Evolutionary conservation across 2,888 invertebrate species (phyloP).

Genomic region (Limenitis camilla): DNA sequence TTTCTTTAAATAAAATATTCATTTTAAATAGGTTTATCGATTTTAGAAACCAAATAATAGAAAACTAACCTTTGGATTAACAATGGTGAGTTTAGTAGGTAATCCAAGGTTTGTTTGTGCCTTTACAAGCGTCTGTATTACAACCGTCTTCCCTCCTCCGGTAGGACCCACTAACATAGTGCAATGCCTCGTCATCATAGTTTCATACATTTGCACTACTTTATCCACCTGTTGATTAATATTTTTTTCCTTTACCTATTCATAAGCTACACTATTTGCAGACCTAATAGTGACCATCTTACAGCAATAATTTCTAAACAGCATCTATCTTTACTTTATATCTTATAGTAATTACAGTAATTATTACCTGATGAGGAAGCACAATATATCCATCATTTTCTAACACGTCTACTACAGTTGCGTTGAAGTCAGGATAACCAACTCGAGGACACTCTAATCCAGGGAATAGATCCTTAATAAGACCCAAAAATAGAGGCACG

Average conservation of each 20-base stretch:
- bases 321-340: neutral
- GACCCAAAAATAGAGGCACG: conserved; percentile 89
- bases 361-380: conserved; percentile 52
- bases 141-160: conserved; percentile 92
- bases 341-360: too few relatives aligned
- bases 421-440: conserved; percentile 89
- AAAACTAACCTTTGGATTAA: conserved; percentile 86
- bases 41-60: neutral
- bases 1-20: neutral
- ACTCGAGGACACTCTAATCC: conserved; percentile 92
- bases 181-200: conserved; percentile 95
- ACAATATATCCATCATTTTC: conserved; percentile 80
- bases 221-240: conserved; percentile 80
- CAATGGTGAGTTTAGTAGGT: conserved; percentile 83
- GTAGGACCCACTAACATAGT: conserved; percentile 95
- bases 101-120: conserved; percentile 84
- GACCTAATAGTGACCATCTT: too few relatives aligned
- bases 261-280: too few relatives aligned
- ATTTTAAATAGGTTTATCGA: neutral
- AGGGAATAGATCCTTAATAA: conserved; percentile 92
- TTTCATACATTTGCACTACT: conserved; percentile 93
- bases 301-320: neutral
- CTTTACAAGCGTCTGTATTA: conserved; percentile 84
- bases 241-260: too few relatives aligned
- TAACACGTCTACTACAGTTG: conserved; percentile 82